Conservation (phyloP, 2,888 invertebrate genomes). For the Theodoxus fluviatilis region DNA sequence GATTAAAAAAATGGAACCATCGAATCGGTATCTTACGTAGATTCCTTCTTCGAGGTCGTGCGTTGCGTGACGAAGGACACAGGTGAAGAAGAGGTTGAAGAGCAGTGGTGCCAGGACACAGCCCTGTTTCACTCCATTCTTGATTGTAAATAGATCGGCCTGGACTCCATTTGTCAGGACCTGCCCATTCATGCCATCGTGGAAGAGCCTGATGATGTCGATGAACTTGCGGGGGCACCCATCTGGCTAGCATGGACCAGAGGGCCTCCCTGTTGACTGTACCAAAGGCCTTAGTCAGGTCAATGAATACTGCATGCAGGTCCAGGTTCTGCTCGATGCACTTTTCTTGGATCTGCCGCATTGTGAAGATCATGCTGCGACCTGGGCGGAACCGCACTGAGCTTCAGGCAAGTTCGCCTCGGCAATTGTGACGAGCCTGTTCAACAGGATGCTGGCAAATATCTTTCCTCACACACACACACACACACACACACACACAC, state of each 20-base stretch:
- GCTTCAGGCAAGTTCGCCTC: background rate
- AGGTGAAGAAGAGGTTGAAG: too few relatives aligned
- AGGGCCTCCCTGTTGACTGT: background rate
- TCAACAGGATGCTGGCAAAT: background rate
- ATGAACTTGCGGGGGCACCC: conserved; percentile 3
- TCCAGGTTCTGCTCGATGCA: background rate
- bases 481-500: too few relatives aligned
- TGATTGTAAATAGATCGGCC: background rate
- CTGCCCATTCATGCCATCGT: background rate
- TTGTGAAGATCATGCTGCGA: background rate
- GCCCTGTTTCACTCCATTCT: conserved; percentile 10
- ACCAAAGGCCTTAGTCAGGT: conserved; percentile 7
- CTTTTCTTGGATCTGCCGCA: background rate
- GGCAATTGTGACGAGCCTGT: background rate
- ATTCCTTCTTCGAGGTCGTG: too few relatives aligned
- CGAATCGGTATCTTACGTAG: too few relatives aligned
- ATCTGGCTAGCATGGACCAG: background rate
- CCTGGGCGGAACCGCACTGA: background rate
- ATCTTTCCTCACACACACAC: too few relatives aligned
- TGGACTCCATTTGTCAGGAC: background rate
- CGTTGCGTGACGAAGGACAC: too few relatives aligned
- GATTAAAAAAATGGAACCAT: too few relatives aligned
- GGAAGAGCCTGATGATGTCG: background rate
- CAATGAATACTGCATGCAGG: background rate
- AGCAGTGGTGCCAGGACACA: background rate